Conservation (phyloP, 2,888 invertebrate species). For the Aleiodes testaceus region DNA sequence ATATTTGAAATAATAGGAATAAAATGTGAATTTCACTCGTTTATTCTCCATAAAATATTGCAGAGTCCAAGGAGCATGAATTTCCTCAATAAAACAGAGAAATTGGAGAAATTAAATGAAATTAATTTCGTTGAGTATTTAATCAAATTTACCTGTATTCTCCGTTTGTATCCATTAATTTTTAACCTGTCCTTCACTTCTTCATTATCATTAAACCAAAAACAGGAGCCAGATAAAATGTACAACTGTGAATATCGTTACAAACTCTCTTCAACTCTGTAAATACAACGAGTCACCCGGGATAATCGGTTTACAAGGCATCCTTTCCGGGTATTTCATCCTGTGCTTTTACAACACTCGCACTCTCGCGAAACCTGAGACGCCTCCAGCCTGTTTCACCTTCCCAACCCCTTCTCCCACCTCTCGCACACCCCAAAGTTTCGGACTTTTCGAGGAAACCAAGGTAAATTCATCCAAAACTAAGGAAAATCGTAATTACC, state of each 20-base stretch:
- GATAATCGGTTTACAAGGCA: conserved; percentile 46
- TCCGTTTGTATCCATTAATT: conserved; percentile 18
- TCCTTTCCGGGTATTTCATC: conserved; percentile 15
- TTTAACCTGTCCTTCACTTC: conserved; percentile 25
- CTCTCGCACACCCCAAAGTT: conserved; percentile 22
- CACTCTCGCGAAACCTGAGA: conserved; percentile 10
- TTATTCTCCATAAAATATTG: too few relatives aligned
- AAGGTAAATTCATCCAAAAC: conserved; percentile 31
- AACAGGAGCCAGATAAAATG: background rate
- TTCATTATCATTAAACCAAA: conserved; percentile 34
- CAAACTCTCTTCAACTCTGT: background rate
- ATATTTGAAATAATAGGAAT: too few relatives aligned
- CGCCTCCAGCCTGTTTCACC: background rate
- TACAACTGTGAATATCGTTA: conserved; percentile 33
- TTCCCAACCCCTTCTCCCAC: background rate
- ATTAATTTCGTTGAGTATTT: background rate
- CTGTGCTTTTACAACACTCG: conserved; percentile 14
- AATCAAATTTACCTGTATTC: background rate
- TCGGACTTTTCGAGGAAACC: conserved; percentile 23
- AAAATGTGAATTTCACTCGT: too few relatives aligned
- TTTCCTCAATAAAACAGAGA: too few relatives aligned
- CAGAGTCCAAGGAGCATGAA: too few relatives aligned
- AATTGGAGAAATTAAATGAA: too few relatives aligned
- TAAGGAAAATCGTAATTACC: conserved; percentile 37
- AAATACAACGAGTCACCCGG: conserved; percentile 30